Evolutionary conservation across 2,113 vertebrate genomes (phyloP).

Genomic region (Elaphurus davidianus): DNA sequence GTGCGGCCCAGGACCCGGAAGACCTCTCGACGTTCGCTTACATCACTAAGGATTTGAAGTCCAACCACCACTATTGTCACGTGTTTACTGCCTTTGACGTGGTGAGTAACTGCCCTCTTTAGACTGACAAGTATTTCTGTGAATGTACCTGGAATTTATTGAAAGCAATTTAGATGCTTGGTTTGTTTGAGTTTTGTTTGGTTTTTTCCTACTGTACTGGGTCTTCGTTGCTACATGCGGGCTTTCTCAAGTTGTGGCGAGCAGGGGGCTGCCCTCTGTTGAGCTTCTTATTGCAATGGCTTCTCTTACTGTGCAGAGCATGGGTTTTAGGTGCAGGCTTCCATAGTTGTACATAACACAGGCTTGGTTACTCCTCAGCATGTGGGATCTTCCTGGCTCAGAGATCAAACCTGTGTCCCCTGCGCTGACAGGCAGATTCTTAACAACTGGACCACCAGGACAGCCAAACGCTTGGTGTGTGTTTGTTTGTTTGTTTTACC

Average conservation of each 20-base stretch:
- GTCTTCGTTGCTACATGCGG: neutral
- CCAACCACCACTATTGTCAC: constrained; percentile 99
- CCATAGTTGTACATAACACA: neutral
- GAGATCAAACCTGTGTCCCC: neutral
- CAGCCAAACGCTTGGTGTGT: neutral
- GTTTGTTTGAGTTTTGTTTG: neutral
- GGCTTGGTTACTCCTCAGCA: neutral
- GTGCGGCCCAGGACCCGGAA: constrained; percentile 98
- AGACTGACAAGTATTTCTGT: neutral
- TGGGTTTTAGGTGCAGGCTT: neutral
- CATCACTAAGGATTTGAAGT: constrained; percentile 99
- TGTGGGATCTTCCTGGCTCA: neutral
- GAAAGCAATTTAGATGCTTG: neutral
- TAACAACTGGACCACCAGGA: neutral
- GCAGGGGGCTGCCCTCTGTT: neutral
- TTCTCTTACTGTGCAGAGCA: neutral
- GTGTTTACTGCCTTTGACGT: constrained; percentile 99
- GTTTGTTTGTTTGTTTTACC: neutral
- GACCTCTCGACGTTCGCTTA: constrained; percentile 99
- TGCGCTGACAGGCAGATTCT: neutral
- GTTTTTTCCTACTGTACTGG: neutral
- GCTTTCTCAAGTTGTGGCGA: neutral
- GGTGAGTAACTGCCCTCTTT: constrained; percentile 84
- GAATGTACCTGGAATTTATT: neutral
- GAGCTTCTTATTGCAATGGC: neutral